phyloP scores from a whole-genome alignment of 2,888 invertebrate species.

The Trachelus tabidus region DNA sequence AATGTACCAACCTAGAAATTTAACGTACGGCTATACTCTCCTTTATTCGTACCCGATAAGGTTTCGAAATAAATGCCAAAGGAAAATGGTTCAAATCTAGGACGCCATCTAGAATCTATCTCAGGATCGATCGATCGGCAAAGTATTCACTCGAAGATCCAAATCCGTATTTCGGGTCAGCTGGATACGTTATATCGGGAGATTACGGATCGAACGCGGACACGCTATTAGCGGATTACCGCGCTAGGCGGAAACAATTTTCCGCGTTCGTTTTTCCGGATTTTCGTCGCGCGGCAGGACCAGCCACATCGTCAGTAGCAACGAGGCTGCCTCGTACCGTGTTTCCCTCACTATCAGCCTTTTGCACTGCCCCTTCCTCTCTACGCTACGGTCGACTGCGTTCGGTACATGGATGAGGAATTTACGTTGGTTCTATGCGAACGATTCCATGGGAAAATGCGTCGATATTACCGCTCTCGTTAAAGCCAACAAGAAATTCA shows the following conservation, averaged over 20 bases:
- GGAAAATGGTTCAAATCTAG: too few relatives aligned
- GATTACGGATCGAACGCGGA: conserved; percentile 38
- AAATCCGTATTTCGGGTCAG: neutral
- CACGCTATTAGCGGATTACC: conserved; percentile 57
- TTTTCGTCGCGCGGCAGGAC: neutral
- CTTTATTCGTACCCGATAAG: neutral
- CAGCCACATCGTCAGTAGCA: neutral
- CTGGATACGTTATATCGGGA: conserved; percentile 17
- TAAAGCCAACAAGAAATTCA: too few relatives aligned
- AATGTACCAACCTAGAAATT: too few relatives aligned
- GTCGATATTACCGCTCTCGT: too few relatives aligned
- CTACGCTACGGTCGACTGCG: too few relatives aligned
- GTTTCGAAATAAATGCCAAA: neutral
- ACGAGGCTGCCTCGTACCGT: too few relatives aligned
- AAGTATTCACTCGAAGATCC: neutral
- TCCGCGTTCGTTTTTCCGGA: conserved; percentile 19
- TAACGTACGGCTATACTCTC: neutral
- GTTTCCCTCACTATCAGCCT: too few relatives aligned
- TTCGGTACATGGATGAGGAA: too few relatives aligned
- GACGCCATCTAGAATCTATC: neutral
- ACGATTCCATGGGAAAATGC: too few relatives aligned
- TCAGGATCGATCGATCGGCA: conserved; percentile 1
- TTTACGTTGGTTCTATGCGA: too few relatives aligned
- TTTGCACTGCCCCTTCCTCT: too few relatives aligned
- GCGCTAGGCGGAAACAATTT: conserved; percentile 49